Conservation (phyloP, 2,797 vertebrate species). For the Spinibarbus caldwelli region DNA sequence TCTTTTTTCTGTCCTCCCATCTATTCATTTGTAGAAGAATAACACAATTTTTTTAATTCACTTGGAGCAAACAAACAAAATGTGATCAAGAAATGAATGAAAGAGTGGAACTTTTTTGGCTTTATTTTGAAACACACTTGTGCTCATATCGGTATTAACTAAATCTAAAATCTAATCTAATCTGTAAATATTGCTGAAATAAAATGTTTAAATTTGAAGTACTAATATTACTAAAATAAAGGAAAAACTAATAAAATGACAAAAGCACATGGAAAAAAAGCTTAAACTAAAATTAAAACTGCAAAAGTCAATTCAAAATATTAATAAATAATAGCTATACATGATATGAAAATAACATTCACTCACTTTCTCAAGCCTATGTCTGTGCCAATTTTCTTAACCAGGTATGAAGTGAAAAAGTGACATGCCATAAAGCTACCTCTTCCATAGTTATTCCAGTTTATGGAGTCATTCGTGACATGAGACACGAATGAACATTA, state of each 20-base stretch:
- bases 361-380: not conserved
- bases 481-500: not conserved
- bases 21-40: constrained; percentile 9
- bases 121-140: too few relatives aligned
- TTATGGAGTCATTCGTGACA: too few relatives aligned
- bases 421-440: not conserved
- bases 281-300: not conserved
- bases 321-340: not conserved
- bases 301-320: not conserved
- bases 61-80: not conserved
- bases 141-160: too few relatives aligned
- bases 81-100: not conserved
- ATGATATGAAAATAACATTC: not conserved
- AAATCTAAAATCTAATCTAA: not conserved
- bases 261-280: not conserved
- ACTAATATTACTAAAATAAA: not conserved
- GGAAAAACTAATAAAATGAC: not conserved
- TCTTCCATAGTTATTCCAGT: not conserved
- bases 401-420: not conserved
- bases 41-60: not conserved
- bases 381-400: not conserved
- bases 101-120: not conserved
- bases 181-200: not conserved
- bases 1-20: constrained; percentile 33
- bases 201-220: not conserved